Evolutionary conservation across 2,888 invertebrate species (phyloP), one percentile per base, ranked within the genome.

Genomic region (Ichneumoninae sp.): DNA sequence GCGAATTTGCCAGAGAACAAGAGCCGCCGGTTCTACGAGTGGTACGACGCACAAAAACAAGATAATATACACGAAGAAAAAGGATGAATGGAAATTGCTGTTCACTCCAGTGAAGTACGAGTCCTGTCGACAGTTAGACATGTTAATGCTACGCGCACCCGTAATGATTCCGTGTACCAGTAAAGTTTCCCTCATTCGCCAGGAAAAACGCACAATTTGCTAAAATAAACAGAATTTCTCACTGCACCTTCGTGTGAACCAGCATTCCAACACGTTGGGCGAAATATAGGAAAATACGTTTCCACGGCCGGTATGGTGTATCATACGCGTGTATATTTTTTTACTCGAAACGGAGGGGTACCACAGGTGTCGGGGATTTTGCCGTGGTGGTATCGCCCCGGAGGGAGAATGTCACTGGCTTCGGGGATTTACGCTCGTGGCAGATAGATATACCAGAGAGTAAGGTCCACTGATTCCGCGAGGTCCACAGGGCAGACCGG

Each of bases 331-430:
- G 44, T 60, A 73, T 30, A 30, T 63, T 63, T 63, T 65, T 50
- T 36, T 33, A 52, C 74, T 3, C 30, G 6, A 6, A 75, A 50
- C 50, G 19, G 22, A 75, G 33, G 47, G 26, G 69, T 50, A 69
- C 19, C 78, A 63, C 63, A 47, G 60, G 63, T 70, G 63, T 47
- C 16, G 52, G 52, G 33, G 4, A 40, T 40, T 36, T 52, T 73
- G 6, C 44, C 19, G 19, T 52, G 63, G 47, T 73, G 44, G 66
- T 44, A 57, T 33, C 33, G 44, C 10, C 44, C 44, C 30, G 13
- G 8, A 50, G 54, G 54, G 71, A n/a, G 66, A 71, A 80, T 65
- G 75, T 71, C 75, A 80, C 65, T 22, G 47, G 54, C 36, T 70
- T 52, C 65, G 40, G 30, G 79, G 54, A 83, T 79, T 75, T 79